Evolutionary conservation across 2,797 vertebrate species (phyloP), one percentile per base, ranked within the genome.

Genomic region (Enteromius thamalakanensis): DNA sequence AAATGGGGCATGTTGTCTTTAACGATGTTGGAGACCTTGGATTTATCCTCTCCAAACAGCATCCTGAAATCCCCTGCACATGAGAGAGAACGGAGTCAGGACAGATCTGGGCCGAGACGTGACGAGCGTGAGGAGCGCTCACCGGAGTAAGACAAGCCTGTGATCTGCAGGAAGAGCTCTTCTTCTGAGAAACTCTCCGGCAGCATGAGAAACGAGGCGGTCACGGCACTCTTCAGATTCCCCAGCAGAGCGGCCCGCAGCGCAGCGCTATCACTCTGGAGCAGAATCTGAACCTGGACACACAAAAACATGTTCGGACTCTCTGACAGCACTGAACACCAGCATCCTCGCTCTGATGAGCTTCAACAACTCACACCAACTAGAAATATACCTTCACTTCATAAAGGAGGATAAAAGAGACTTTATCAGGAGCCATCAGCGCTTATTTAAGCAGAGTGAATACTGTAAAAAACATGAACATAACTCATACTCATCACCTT

Each of bases 121-220:
- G 4, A 49, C 4, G 45, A 47, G 1, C 0, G 11, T 2, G 17
- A 14, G 42, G 34, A 2, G 19, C 0, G 89, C 86, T 89, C 81
- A 98, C 98, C 98, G 1, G 95, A 94, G 84, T 98, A 99, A 68
- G 98, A 99, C 65, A 99, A 96, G 1, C 97, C 96, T 9, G 97
- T 95, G 0, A 99, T 97, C 92, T 96, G 95, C 84, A 95, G 76
- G 82, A 96, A 99, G 2, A 99, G 96, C 1, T 98, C 97, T 83
- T 99, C 97, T 83, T 99, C 97, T 0, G 94, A 95, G 90, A 96
- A 98, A 88, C 97, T 98, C 90, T 99, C 97, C 0, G 98, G 98
- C 74, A 99, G 87, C 97, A 98, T 97, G 78, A 99, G 97, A 87
- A 99, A 97, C 75, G 97, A 96, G 1, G 97, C 94, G 0, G 90